Conservation (phyloP, 2,888 invertebrate genomes). For the Margaritifera margaritifera region DNA sequence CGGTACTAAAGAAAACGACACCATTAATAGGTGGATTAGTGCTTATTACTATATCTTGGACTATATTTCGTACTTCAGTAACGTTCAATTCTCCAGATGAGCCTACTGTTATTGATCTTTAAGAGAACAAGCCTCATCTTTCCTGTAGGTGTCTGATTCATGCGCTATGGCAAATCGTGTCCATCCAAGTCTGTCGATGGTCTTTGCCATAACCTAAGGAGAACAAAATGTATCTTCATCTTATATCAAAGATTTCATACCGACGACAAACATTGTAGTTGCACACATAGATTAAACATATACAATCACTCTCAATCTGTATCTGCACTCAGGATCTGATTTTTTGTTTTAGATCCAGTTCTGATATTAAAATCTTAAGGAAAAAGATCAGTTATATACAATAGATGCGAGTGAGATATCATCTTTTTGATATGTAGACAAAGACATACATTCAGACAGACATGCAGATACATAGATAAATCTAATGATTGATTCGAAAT, state of each 20-base stretch:
- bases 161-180: conserved; percentile 16
- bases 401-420: too few species aligned
- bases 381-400: too few species aligned
- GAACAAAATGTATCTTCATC: neutral
- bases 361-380: too few species aligned
- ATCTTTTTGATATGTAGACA: too few species aligned
- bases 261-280: neutral
- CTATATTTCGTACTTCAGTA: neutral
- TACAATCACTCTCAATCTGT: too few species aligned
- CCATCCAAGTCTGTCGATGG: conserved; percentile 11
- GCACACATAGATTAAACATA: too few species aligned
- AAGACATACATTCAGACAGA: too few species aligned
- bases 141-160: conserved; percentile 12
- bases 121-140: conserved; percentile 1
- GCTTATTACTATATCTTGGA: neutral
- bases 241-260: too few species aligned
- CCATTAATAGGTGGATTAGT: conserved; percentile 13
- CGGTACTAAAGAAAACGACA: conserved; percentile 10
- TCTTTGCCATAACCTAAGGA: conserved; percentile 10
- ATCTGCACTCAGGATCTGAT: too few species aligned
- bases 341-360: too few species aligned
- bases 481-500: too few species aligned
- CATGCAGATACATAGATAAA: too few species aligned
- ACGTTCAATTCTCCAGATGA: neutral
- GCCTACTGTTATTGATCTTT: neutral